phyloP scores from a whole-genome alignment of 2,888 invertebrate species.

The Andrena fulva region DNA sequence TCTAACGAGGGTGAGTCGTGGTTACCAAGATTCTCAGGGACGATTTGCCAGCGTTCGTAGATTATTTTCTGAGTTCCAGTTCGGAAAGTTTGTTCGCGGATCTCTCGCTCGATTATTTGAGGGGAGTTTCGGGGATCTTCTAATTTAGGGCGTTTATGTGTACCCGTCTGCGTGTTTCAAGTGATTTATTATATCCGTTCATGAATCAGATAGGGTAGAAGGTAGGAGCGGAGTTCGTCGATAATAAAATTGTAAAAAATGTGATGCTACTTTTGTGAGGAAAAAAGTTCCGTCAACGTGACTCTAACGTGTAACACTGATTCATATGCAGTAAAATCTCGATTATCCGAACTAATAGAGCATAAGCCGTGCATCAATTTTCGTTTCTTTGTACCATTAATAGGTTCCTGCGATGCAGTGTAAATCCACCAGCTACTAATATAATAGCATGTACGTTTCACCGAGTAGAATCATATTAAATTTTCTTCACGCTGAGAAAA shows the following conservation, averaged over 20 bases:
- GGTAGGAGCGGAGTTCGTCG: neutral
- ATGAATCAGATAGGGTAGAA: slow-evolving; percentile 10
- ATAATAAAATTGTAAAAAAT: neutral
- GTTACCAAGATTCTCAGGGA: neutral
- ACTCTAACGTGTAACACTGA: neutral
- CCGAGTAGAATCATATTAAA: too few species aligned
- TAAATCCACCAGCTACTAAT: too few species aligned
- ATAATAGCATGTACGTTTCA: too few species aligned
- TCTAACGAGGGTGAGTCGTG: neutral
- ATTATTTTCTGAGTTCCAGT: slow-evolving; percentile 23
- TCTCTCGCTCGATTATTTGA: slow-evolving; percentile 19
- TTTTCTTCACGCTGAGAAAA: too few species aligned
- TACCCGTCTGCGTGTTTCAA: neutral
- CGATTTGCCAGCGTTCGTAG: neutral
- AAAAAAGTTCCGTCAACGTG: neutral
- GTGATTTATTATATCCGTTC: slow-evolving; percentile 11
- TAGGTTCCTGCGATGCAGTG: too few species aligned
- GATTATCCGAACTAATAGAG: too few species aligned
- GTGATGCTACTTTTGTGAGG: neutral
- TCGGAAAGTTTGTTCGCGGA: slow-evolving; percentile 4
- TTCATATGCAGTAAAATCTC: too few species aligned
- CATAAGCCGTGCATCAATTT: too few species aligned
- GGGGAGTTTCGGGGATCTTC: slow-evolving; percentile 13
- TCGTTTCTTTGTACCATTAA: too few species aligned
- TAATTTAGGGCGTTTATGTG: slow-evolving; percentile 9